Base-by-base conservation (phyloP, 2,888 invertebrate genomes). In the Ephialtes manifestator region DNA sequence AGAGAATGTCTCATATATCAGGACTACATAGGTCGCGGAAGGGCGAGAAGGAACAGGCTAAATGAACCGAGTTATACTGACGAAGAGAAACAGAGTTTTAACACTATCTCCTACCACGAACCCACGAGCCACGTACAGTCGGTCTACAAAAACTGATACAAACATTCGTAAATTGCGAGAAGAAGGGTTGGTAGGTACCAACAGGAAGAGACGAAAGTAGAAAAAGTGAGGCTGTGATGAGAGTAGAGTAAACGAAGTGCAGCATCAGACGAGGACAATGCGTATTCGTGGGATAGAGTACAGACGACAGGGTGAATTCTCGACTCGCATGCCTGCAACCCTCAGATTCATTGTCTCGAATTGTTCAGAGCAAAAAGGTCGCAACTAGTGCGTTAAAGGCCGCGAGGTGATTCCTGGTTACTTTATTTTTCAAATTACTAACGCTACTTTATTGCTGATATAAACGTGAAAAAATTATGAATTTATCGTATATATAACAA, bases 281-380 rank as follows among this genome's bases (percentile, higher is more conserved):
- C 60, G 55, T 43, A 39, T 39, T 35, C 55, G 60, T 70, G 18
- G 15, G 58, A 31, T 24, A 39, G 28, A 60, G 58, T 58, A 24
- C 39, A n/a, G 60, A 39, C 18, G 24, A n/a, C n/a, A 67, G 28
- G 53, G 53, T 31, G 51, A 67, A 65, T 55, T 10, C 55, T 43
- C 55, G 18, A 46, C 67, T 39, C 43, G 11, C 20, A 15, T 8
- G 31, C 24, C 31, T 15, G 31, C 51, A 65, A 11, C 65, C 67
- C 77, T 48, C 13, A 7, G 10, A 51, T 28, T 51, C 80, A 81
- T 81, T 81, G 80, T 72, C 15, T 53, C 80, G 46, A 81, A 74
- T 81, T 63, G 65, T 67, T 74, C 53, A 74, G 43, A 39, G 53
- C 13, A 28, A 74, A 72, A 74, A 67, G 24, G 58, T 48, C 43